Base-by-base conservation (phyloP, 2,113 vertebrate genomes). In the Megaleporinus macrocephalus region DNA sequence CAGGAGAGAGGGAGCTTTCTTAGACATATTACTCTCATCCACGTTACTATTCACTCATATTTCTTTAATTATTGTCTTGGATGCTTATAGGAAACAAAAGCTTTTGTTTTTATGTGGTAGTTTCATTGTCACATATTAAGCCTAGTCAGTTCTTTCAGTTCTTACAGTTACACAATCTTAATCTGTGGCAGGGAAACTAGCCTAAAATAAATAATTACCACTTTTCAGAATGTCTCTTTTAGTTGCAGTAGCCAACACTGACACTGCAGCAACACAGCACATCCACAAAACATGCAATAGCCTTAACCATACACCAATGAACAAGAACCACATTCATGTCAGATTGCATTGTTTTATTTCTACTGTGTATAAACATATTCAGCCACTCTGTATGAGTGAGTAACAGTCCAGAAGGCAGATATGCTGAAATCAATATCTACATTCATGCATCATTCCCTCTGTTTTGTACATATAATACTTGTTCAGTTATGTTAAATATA, bases 381-480 rank as follows among this genome's bases (percentile, higher is more conserved):
- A 89, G 93, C 94, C 92, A 91, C 90, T 91, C 86, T 92, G 93
- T 90, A 93, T 92, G 93, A 91, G 77, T 89, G 91, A 95, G 93
- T 90, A 93, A 93, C 90, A 86, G 92, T 95, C 87, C 92, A 93
- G 93, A 96, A 96, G 96, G 96, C 96, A 95, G 94, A 91, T 93
- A 90, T 91, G 91, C 90, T 93, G 93, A 91, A 92, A 92, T 88
- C 93, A 92, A 90, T 95, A 95, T 96, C 95, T 95, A 97, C 96
- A 95, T 95, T 96, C 96, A 96, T 97, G 97, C 97, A 96, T 90
- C 92, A 92, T 89, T 90, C 89, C 90, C 89, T 92, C 93, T 93
- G 89, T 92, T 92, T 89, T 90, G 85, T 87, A 90, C 83, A 89
- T 91, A 83, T 91, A 91, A 86, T 82, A 83, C 89, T 91, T 93